Conservation (phyloP, 2,113 vertebrate genomes). For the Gadus macrocephalus region DNA sequence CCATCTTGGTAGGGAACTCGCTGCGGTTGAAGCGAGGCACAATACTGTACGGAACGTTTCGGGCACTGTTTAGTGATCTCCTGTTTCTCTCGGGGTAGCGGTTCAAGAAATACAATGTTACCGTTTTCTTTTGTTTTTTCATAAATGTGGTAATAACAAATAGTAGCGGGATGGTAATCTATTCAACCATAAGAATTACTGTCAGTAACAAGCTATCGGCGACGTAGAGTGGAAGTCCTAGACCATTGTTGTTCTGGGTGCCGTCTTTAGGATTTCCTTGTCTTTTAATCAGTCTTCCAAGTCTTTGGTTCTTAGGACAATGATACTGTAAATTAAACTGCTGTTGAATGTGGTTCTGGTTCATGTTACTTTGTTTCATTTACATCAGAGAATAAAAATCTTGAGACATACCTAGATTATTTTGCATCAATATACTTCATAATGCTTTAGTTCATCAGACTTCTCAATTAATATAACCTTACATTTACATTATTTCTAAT, state of each 20-base stretch:
- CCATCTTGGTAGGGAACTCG: slow-evolving; percentile 14
- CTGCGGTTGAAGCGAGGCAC: slow-evolving; percentile 4
- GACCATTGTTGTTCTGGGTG: neutral
- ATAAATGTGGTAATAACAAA: neutral
- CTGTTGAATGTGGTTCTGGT: neutral
- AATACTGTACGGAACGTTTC: slow-evolving; percentile 9
- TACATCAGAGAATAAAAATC: slow-evolving; percentile 41
- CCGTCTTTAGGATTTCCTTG: neutral
- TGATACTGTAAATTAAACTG: slow-evolving; percentile 24
- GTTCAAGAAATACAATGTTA: neutral
- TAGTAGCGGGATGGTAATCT: neutral
- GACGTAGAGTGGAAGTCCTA: neutral
- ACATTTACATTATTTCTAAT: too few species aligned
- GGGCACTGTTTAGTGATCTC: slow-evolving; percentile 8
- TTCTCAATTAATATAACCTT: neutral
- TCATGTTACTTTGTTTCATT: slow-evolving; percentile 25
- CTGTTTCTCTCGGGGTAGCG: slow-evolving; percentile 2
- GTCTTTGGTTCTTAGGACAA: slow-evolving; percentile 18
- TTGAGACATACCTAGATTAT: neutral
- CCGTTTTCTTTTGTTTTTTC: neutral
- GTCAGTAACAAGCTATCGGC: too few species aligned
- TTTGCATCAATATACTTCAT: too few species aligned
- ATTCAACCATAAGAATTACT: neutral
- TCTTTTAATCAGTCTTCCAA: slow-evolving; percentile 20
- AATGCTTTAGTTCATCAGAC: too few species aligned